Conservation (phyloP, 2,888 invertebrate genomes). For the Drosophila siamana region DNA sequence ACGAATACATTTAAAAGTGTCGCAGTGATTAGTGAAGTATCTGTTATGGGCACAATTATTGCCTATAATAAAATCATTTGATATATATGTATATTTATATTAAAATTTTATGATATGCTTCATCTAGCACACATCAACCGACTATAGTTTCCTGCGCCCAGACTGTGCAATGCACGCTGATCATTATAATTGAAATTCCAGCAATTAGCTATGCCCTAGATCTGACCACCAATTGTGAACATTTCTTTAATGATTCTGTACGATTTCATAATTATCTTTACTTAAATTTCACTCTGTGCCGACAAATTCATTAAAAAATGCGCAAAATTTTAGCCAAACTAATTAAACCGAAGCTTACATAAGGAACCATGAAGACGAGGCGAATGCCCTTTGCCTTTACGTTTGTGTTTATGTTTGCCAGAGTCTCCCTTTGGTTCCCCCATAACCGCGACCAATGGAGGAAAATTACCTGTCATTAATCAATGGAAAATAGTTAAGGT, state of each 20-base stretch:
- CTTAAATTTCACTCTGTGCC: conserved; percentile 55
- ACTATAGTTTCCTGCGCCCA: too few relatives aligned
- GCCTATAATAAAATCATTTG: conserved; percentile 4
- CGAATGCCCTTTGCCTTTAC: conserved; percentile 54
- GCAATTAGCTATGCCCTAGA: conserved; percentile 52
- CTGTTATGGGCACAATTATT: background rate
- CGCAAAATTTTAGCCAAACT: conserved; percentile 56
- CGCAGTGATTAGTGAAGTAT: background rate
- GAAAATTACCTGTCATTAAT: conserved; percentile 67
- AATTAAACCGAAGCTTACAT: conserved; percentile 71
- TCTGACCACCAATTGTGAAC: conserved; percentile 39
- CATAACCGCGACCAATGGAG: conserved; percentile 41
- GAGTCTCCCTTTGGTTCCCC: conserved; percentile 16
- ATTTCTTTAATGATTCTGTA: conserved; percentile 60
- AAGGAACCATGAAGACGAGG: conserved; percentile 64
- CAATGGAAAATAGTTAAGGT: conserved; percentile 67
- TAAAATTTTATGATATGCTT: background rate
- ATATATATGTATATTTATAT: background rate
- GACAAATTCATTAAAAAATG: conserved; percentile 61
- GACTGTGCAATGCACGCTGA: conserved; percentile 1
- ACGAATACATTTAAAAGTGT: background rate
- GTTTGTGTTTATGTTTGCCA: too few relatives aligned
- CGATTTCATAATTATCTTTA: conserved; percentile 55
- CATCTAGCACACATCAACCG: too few relatives aligned
- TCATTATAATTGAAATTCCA: conserved; percentile 24